Base-by-base conservation (phyloP, 2,888 invertebrate genomes). In the Cephonodes hylas region DNA sequence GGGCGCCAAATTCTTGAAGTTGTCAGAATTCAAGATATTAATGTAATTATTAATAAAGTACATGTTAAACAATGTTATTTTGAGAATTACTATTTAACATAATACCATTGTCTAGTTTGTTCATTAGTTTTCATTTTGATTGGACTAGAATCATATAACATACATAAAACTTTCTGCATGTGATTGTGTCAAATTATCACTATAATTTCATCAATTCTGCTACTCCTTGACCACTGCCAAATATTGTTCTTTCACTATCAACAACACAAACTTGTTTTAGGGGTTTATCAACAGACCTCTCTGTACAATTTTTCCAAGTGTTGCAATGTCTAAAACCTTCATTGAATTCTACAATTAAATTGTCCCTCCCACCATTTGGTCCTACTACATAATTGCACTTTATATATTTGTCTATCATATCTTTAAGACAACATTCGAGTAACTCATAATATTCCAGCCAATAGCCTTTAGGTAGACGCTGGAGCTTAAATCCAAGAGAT, bases 351-450 rank as follows among this genome's bases (percentile, higher is more conserved):
- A 94, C 89, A 71, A 96, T 93, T 62, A 96, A 87, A 75, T 95
- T 94, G 69, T 93, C 90, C 74, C 96, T 94, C 0, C 95, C 96
- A n/a, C 96, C 96, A 83, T 96, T 96, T 0, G 97, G 97, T 0
- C 96, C 97, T 0, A 95, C 94, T 27, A 94, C 86, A 81, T 94
- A 94, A 73, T 96, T 94, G 85, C 96, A 96, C 70, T 91, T 93
- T 59, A 94, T 93, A 62, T 88, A 88, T 57, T 91, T 88, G 38
- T 89, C 88, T 42, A 93, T 83, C 72, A 94, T 89, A 72, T 95
- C 95, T 64, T 92, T 91, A 4, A 97, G 88, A 72, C 97, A 97
- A 75, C 97, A 97, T 72, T 96, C 94, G 31, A 96, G 83, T 71
- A 95, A 93, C 74, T 96, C 95, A 10, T 95, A 93, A 80, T 96